phyloP scores from a whole-genome alignment of 30 jellyfish, hydroid and myxozoan species.

The Aurelia coerulea region DNA sequence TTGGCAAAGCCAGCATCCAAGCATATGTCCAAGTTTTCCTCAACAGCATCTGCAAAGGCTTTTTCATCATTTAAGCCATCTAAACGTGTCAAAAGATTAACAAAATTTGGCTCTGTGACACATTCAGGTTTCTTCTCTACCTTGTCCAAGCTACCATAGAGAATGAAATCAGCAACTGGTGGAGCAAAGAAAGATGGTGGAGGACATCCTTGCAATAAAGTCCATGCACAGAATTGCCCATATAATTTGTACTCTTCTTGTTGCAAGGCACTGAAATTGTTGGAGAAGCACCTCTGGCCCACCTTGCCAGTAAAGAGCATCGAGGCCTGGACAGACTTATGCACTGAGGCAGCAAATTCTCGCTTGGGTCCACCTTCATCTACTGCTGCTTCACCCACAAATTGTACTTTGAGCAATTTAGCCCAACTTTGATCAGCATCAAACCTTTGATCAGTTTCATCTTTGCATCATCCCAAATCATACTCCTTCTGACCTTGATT shows the following conservation, averaged over 20 bases:
- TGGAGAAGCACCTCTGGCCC: no score
- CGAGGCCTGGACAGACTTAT: no score
- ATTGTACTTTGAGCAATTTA: neutral
- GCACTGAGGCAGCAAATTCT: no score
- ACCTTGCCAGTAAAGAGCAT: no score
- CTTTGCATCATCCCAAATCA: neutral
- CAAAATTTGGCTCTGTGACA: slow-evolving; percentile 7
- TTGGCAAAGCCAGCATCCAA: no score
- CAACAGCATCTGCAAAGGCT: slow-evolving; percentile 15
- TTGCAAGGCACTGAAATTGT: no score
- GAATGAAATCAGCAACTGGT: slow-evolving; percentile 19
- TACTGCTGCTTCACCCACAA: no score
- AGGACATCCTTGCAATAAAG: slow-evolving; percentile 25
- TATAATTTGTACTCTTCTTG: no score
- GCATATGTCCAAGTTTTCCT: neutral
- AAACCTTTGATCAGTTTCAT: no score
- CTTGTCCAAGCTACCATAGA: slow-evolving; percentile 18
- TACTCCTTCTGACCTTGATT: neutral
- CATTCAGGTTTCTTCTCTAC: slow-evolving; percentile 10
- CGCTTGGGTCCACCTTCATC: no score
- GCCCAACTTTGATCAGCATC: no score
- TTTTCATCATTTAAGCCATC: slow-evolving; percentile 18
- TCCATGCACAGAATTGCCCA: slow-evolving; percentile 18
- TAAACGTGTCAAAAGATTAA: slow-evolving; percentile 17
- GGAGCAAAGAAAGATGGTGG: slow-evolving; percentile 32